Conservation (phyloP, 2,113 vertebrate genomes). For the Antechinus flavipes region DNA sequence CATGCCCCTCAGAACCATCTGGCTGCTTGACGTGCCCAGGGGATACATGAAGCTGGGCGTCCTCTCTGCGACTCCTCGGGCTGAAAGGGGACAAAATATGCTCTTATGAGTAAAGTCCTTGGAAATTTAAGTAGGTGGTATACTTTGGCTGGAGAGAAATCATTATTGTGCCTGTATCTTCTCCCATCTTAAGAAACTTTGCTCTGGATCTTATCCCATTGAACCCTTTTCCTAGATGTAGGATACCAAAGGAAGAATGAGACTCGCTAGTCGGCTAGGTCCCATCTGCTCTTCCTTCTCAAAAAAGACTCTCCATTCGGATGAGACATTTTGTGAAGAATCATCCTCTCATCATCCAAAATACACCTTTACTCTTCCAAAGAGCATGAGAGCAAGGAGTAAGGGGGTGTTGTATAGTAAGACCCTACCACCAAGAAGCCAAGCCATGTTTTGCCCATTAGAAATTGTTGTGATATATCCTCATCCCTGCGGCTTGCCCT, state of each 20-base stretch:
- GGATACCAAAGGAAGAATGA: constrained; percentile 42
- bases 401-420: not conserved
- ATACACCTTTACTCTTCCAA: not conserved
- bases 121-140: not conserved
- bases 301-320: constrained; percentile 31
- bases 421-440: not conserved
- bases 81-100: constrained; percentile 82
- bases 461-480: not conserved
- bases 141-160: constrained; percentile 35
- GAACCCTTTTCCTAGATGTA: constrained; percentile 5
- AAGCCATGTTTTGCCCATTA: not conserved
- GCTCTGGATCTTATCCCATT: not conserved
- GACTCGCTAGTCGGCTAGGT: constrained; percentile 51
- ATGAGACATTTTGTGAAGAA: constrained; percentile 14
- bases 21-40: constrained; percentile 90
- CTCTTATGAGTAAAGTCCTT: not conserved
- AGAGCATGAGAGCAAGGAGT: not conserved
- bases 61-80: constrained; percentile 91
- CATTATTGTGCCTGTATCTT: not conserved
- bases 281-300: not conserved
- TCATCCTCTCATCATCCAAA: not conserved
- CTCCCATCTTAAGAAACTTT: not conserved
- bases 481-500: not conserved
- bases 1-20: constrained; percentile 95
- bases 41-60: constrained; percentile 95